Evolutionary conservation across 1,140 invertebrate genomes (phyloP).

Genomic region (Drosophila repletoides): DNA sequence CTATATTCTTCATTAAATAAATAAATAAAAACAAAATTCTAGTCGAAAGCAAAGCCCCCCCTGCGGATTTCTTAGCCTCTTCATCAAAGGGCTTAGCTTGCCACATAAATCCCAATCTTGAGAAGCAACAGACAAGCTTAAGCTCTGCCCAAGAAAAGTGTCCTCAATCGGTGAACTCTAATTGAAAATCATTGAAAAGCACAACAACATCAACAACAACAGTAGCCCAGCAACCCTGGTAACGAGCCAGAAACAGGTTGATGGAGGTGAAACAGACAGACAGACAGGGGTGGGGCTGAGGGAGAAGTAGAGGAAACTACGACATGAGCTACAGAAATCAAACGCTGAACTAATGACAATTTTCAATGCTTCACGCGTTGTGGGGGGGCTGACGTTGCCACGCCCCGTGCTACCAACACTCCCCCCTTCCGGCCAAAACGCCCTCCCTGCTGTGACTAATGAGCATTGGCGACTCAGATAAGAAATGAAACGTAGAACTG

Average conservation of each 20-base stretch:
- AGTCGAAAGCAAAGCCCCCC: too few species aligned
- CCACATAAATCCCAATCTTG: constrained; percentile 42
- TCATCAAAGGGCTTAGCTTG: constrained; percentile 34
- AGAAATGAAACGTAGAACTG: constrained; percentile 62
- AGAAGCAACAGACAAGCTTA: constrained; percentile 27
- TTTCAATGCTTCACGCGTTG: constrained; percentile 73
- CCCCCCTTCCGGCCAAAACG: too few species aligned
- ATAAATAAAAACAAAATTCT: too few species aligned
- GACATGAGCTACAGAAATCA: constrained; percentile 51
- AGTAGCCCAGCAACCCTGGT: neutral
- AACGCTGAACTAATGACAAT: constrained; percentile 77
- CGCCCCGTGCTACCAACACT: neutral
- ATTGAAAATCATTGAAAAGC: constrained; percentile 75
- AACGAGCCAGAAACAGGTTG: neutral
- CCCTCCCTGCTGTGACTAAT: constrained; percentile 65
- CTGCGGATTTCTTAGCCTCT: constrained; percentile 6
- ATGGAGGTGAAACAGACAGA: neutral
- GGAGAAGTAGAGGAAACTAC: constrained; percentile 5
- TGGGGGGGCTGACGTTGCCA: constrained; percentile 4
- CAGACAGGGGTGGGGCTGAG: neutral
- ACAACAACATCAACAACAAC: constrained; percentile 48
- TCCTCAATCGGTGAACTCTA: constrained; percentile 61
- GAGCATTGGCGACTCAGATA: constrained; percentile 73
- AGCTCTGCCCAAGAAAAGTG: constrained; percentile 33
- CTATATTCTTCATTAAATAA: too few species aligned